Conservation (phyloP, 1,140 invertebrate species). For the Leptopilina clavipes region DNA sequence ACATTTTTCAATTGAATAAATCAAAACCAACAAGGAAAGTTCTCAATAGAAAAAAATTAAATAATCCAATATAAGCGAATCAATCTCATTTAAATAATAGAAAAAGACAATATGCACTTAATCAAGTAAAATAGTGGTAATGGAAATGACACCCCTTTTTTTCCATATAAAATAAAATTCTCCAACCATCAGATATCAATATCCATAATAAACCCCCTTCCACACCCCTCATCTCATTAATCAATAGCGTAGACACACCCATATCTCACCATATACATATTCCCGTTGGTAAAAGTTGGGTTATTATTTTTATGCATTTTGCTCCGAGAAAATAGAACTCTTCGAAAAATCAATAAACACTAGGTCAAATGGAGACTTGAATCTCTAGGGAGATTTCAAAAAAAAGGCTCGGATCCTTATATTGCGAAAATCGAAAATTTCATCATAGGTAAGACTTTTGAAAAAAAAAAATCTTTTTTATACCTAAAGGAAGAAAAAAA, state of each 20-base stretch:
- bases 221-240: background rate
- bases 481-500: too few relatives aligned
- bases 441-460: too few relatives aligned
- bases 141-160: too few relatives aligned
- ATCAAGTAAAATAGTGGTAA: too few relatives aligned
- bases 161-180: too few relatives aligned
- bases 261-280: background rate
- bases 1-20: too few relatives aligned
- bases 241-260: slow-evolving; percentile 7
- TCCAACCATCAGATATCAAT: background rate
- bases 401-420: background rate
- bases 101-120: too few relatives aligned
- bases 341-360: slow-evolving; percentile 25
- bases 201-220: background rate
- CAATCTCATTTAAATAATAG: too few relatives aligned
- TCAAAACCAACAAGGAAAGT: too few relatives aligned
- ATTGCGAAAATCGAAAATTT: background rate
- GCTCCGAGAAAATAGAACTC: background rate
- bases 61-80: too few relatives aligned
- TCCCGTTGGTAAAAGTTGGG: background rate
- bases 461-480: too few relatives aligned
- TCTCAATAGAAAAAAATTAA: too few relatives aligned
- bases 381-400: background rate
- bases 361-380: slow-evolving; percentile 21
- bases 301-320: slow-evolving; percentile 7